A percentile compares a stretch with the other conserved stretches of the same genome.
Evolutionary conservation across 1,140 invertebrate genomes (phyloP).

Genomic region (Polypedilum pembai): DNA sequence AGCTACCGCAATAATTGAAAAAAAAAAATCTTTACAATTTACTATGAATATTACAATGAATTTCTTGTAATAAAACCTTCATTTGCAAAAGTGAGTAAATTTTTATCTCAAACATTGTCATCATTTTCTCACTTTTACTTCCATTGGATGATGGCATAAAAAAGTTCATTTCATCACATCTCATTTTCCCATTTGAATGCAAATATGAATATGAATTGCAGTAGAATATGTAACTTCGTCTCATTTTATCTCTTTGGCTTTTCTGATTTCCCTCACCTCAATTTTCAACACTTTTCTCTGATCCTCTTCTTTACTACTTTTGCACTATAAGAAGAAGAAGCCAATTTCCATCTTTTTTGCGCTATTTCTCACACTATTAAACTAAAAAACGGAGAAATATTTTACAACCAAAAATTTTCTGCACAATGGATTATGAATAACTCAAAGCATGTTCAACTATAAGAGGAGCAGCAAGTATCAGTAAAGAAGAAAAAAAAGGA

Average conservation of each 20-base stretch:
- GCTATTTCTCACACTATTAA: background rate
- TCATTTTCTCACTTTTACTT: too few relatives aligned
- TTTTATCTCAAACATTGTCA: too few relatives aligned
- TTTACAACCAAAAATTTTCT: conserved; percentile 19
- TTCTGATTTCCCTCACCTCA: background rate
- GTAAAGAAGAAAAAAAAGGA: background rate
- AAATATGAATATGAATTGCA: background rate
- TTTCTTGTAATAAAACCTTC: too few relatives aligned
- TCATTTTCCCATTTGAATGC: background rate
- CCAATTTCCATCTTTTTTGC: background rate
- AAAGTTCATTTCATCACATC: conserved; percentile 7
- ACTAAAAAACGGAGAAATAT: background rate
- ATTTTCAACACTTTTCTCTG: background rate
- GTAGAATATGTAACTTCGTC: conserved; percentile 4
- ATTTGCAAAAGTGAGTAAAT: too few relatives aligned
- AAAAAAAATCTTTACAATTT: too few relatives aligned
- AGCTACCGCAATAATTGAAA: too few relatives aligned
- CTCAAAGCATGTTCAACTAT: background rate
- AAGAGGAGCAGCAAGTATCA: background rate
- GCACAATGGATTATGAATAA: conserved; percentile 18
- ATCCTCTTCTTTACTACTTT: background rate
- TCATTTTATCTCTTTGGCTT: background rate
- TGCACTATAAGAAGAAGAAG: background rate
- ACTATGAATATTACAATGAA: too few relatives aligned
- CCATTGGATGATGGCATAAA: too few relatives aligned